These are phyloP conservation scores for Hystrix brachyura DNA, from an alignment of 2,113 vertebrate species.

Conservation along the genomic window DNA sequence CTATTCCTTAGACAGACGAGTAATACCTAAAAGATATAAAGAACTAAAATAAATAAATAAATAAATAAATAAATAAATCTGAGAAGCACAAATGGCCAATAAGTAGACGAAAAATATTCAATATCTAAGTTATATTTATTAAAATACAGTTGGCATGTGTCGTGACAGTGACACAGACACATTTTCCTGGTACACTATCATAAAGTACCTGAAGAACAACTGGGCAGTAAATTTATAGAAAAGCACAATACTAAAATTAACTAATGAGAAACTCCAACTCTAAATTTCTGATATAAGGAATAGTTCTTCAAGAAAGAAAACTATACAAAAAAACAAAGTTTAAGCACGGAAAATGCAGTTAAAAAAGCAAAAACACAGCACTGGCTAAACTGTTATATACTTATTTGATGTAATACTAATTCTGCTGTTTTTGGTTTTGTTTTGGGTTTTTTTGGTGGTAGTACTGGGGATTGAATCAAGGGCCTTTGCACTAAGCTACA, in stretches of 20 bases:
- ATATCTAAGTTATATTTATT: neutral
- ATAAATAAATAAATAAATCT: neutral
- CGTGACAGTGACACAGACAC: neutral
- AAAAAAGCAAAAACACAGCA: neutral
- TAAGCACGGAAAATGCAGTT: neutral
- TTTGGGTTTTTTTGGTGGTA: neutral
- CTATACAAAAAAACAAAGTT: neutral
- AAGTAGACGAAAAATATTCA: neutral
- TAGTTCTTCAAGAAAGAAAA: constrained; percentile 10
- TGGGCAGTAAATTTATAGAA: neutral
- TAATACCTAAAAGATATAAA: neutral
- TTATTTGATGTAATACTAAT: neutral
- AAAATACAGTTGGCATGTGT: neutral
- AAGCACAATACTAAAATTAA: constrained; percentile 39
- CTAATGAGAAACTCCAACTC: neutral
- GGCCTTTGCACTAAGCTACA: neutral
- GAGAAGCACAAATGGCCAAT: neutral
- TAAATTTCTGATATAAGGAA: constrained; percentile 21
- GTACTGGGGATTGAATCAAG: neutral
- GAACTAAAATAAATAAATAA: neutral
- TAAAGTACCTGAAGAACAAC: neutral
- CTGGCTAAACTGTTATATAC: neutral
- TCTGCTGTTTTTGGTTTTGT: neutral
- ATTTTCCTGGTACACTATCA: neutral
- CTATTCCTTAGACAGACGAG: neutral